Conservation (phyloP, 2,888 invertebrate genomes). For the Choreutis nemorana region DNA sequence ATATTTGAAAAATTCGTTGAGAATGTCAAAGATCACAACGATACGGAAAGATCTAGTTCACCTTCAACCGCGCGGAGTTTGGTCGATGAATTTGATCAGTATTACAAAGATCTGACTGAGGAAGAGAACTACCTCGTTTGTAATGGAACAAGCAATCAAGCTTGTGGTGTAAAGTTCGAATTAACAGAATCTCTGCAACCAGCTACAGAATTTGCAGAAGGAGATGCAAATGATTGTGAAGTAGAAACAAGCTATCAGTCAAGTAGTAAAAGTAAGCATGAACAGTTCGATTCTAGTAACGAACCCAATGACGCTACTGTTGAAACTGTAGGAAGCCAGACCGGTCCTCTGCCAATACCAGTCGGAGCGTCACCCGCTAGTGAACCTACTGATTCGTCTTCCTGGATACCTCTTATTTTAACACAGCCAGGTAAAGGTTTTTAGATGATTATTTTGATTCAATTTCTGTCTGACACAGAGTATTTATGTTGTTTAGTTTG, state of each 20-base stretch:
- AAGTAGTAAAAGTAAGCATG: too few species aligned
- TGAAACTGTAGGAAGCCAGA: constrained; percentile 11
- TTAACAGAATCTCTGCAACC: too few species aligned
- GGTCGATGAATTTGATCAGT: constrained; percentile 50
- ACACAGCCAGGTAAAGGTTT: too few species aligned
- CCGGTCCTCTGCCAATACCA: constrained; percentile 42
- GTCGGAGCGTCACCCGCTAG: constrained; percentile 27
- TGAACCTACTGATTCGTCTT: not conserved
- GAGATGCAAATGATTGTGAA: too few species aligned
- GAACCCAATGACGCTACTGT: too few species aligned
- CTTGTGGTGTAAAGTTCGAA: not conserved
- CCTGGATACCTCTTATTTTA: not conserved
- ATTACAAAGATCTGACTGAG: constrained; percentile 35
- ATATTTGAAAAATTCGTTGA: constrained; percentile 36
- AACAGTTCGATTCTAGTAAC: too few species aligned
- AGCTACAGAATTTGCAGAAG: too few species aligned
- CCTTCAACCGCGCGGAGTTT: constrained; percentile 53
- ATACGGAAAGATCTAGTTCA: constrained; percentile 29
- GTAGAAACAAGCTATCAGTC: too few species aligned
- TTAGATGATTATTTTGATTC: too few species aligned
- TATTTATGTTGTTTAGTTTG: too few species aligned
- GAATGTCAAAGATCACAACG: constrained; percentile 31
- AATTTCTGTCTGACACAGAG: too few species aligned
- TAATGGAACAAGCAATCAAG: constrained; percentile 13
- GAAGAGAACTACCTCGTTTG: constrained; percentile 18